Evolutionary conservation across 2,888 invertebrate genomes (phyloP), one percentile per base, ranked within the genome.

Genomic region (Deilephila elpenor): DNA sequence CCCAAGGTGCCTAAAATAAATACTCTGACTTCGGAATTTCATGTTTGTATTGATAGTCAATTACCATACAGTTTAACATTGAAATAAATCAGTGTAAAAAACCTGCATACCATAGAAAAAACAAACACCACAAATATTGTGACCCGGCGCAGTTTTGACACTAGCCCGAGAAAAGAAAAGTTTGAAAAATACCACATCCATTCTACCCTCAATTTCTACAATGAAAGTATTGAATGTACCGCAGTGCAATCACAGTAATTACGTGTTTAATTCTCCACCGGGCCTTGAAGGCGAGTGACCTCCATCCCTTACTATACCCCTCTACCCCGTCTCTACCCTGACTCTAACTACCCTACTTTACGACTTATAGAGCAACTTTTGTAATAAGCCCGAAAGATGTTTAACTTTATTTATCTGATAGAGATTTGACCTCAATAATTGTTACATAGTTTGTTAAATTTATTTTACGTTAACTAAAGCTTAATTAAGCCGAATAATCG

Each of bases 231-330:
- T 75, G 81, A 79, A 80, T 79, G 82, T 82, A 80, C 81, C 80
- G 82, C 85, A 78, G 82, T 82, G 84, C 86, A 86, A 86, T 86
- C 85, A 82, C 82, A 78, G 86, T 87, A 87, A 87, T 87, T 87
- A 86, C 86, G 84, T 85, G 80, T 86, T 87, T 86, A 87, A 87
- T 83, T 86, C 83, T 79, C 82, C 77, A 74, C 77, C 80, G 76
- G 76, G 73, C 75, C 73, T 72, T 73, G 75, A 73, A 70, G 75
- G 51, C 67, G 72, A 62, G 17, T 67, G 59, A 64, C 37, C 64
- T 56, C 72, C 7, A n/a, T 64, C 59, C 37, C 59, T 11, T 62
- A 8, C 72, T 59, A n/a, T 44, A 44, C 44, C 11, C 44, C 14
- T 44, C 44, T 11, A 44, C 44, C 37, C 44, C 44, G 53, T n/a